These are phyloP conservation scores for Morone saxatilis DNA, from an alignment of 2,113 vertebrate genomes.

Conservation along the genomic window DNA sequence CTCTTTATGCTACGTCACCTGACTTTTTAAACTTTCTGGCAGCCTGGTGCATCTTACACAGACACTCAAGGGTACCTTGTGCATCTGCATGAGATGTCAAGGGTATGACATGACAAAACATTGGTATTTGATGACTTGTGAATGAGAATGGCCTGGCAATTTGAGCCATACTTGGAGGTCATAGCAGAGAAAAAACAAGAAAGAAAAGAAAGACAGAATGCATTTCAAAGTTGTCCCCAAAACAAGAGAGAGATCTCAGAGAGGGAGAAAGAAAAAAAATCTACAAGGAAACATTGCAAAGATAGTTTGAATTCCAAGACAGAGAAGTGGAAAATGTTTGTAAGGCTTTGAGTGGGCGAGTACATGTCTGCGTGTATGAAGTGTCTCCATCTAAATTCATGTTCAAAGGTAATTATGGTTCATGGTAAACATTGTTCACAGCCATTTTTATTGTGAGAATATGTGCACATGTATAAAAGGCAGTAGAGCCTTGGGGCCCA, in stretches of 20 bases:
- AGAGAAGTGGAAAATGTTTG: not conserved
- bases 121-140: no score
- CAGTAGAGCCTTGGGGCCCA: not conserved
- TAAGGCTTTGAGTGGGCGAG: not conserved
- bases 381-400: not conserved
- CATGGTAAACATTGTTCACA: conserved; percentile 11
- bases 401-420: conserved; percentile 10
- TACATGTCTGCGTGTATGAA: not conserved
- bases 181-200: not conserved
- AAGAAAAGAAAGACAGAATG: not conserved
- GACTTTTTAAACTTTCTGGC: no score
- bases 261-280: not conserved
- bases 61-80: no score
- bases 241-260: not conserved
- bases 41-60: no score
- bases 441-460: not conserved
- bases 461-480: not conserved
- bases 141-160: not conserved
- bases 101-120: no score
- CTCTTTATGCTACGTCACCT: no score
- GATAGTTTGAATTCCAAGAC: not conserved
- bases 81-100: no score
- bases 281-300: not conserved
- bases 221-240: not conserved
- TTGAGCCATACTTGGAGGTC: not conserved